These are phyloP conservation scores for Boulengeromyrus knoepffleri DNA, from an alignment of 2,113 vertebrate genomes.

Conservation along the genomic window DNA sequence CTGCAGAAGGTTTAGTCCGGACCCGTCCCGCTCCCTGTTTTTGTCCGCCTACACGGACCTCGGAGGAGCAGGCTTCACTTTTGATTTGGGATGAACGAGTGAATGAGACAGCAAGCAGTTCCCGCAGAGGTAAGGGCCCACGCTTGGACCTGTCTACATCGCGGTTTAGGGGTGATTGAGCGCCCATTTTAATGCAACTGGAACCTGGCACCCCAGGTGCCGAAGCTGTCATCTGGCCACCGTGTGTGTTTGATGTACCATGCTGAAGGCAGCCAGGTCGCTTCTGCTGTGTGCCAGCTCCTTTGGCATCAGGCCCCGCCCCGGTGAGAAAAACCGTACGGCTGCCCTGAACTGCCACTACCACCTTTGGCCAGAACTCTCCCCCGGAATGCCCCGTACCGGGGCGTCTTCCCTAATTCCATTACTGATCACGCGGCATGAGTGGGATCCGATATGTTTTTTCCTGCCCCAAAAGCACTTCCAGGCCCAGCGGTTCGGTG, in stretches of 20 bases:
- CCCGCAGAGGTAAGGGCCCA: not conserved
- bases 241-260: not conserved
- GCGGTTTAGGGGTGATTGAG: not conserved
- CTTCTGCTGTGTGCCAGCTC: not conserved
- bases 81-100: not conserved
- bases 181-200: not conserved
- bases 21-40: not conserved
- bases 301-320: not conserved
- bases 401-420: not conserved
- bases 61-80: not conserved
- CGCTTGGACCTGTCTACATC: not conserved
- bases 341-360: not conserved
- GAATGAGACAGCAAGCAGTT: not conserved
- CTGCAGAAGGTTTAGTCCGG: not conserved
- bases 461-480: too few species aligned
- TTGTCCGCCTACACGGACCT: not conserved
- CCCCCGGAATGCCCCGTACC: not conserved
- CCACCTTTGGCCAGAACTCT: constrained; percentile 6
- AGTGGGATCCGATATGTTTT: not conserved
- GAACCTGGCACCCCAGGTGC: not conserved
- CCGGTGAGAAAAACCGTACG: not conserved
- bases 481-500: not conserved
- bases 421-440: not conserved
- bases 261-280: not conserved
- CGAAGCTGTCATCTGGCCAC: not conserved